phyloP scores from a whole-genome alignment of 2,113 vertebrate genomes.

The Chlamydotis undulata region DNA sequence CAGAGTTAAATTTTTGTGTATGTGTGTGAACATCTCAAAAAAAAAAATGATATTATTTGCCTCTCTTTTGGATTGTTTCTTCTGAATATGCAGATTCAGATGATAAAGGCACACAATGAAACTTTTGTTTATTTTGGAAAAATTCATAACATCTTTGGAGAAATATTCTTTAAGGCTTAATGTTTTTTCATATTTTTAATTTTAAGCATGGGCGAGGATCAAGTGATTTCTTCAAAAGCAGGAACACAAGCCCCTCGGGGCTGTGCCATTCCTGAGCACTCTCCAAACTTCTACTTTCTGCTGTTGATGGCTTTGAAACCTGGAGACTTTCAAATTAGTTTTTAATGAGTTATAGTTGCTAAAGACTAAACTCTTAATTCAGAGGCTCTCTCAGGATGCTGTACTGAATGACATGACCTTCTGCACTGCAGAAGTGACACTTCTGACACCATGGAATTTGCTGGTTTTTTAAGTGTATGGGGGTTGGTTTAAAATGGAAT shows the following conservation, averaged over 20 bases:
- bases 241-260: background rate
- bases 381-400: constrained; percentile 17
- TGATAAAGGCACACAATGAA: background rate
- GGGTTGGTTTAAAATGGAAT: constrained; percentile 3
- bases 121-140: background rate
- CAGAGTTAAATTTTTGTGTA: background rate
- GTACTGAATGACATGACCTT: constrained; percentile 49
- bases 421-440: constrained; percentile 21
- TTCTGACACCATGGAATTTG: constrained; percentile 20
- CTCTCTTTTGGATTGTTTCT: background rate
- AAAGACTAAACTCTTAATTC: constrained; percentile 23
- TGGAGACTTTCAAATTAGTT: constrained; percentile 32
- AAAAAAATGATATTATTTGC: too few species aligned
- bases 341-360: constrained; percentile 31
- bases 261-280: background rate
- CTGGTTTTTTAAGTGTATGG: background rate
- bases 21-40: background rate
- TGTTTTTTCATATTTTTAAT: background rate
- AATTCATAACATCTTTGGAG: background rate
- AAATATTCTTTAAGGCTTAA: background rate
- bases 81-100: background rate
- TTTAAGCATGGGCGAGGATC: background rate
- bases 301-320: background rate
- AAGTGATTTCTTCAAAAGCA: background rate
- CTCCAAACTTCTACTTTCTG: background rate